These are phyloP conservation scores for Sitobion miscanthi DNA, from an alignment of 1,140 invertebrate species.

Conservation along the genomic window DNA sequence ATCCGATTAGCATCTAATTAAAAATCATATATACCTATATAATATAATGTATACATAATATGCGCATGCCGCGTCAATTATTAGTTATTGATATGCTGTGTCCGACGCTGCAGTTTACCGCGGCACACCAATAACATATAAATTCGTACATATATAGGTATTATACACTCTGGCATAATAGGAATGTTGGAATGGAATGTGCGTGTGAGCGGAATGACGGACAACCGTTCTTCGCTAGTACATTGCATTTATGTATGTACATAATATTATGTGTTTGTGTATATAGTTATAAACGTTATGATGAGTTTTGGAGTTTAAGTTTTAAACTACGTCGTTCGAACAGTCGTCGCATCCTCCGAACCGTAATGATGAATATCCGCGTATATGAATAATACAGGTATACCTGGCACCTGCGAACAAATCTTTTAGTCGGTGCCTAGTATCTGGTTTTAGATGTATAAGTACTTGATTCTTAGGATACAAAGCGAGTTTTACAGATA, in stretches of 20 bases:
- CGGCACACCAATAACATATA: not conserved
- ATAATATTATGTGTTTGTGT: not conserved
- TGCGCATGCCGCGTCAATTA: constrained; percentile 10
- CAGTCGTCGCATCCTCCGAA: not conserved
- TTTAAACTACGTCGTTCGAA: constrained; percentile 16
- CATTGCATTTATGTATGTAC: not conserved
- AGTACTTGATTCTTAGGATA: not conserved
- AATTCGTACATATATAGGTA: not conserved
- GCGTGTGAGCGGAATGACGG: not conserved
- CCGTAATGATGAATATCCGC: not conserved
- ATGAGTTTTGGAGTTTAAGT: constrained; percentile 30
- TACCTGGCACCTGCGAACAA: not conserved
- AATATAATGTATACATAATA: not conserved
- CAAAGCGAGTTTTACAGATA: not conserved
- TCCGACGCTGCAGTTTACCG: not conserved
- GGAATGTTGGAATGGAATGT: constrained; percentile 33
- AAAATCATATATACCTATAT: not conserved
- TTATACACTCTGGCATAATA: not conserved
- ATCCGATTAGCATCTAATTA: constrained; percentile 54
- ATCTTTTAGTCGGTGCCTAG: not conserved
- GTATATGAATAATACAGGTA: not conserved
- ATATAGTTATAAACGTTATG: constrained; percentile 11
- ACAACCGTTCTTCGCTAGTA: constrained; percentile 19
- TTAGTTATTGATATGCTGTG: constrained; percentile 23
- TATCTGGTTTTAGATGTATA: not conserved